Evolutionary conservation across 2,888 invertebrate genomes (phyloP).

Genomic region (Diaprepes abbreviatus): DNA sequence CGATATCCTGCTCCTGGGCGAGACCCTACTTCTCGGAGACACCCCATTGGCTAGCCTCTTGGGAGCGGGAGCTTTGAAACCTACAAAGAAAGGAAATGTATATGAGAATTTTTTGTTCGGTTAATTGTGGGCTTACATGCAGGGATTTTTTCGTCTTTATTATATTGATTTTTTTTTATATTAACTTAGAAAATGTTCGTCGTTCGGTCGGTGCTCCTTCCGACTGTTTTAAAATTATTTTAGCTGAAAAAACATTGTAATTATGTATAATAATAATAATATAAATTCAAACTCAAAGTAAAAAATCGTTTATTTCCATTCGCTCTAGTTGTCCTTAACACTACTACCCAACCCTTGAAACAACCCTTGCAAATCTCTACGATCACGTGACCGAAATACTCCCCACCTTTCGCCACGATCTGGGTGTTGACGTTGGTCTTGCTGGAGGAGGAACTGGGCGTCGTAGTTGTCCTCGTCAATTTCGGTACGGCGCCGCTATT

Average conservation of each 20-base stretch:
- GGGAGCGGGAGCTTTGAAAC: slow-evolving; percentile 52
- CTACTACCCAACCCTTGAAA: slow-evolving; percentile 43
- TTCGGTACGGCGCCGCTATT: neutral
- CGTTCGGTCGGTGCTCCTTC: too few relatives aligned
- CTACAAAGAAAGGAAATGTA: slow-evolving; percentile 44
- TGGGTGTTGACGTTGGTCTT: slow-evolving; percentile 47
- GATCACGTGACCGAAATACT: slow-evolving; percentile 57
- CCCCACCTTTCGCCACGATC: slow-evolving; percentile 63
- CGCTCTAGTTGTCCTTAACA: slow-evolving; percentile 41
- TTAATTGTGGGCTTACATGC: slow-evolving; percentile 15
- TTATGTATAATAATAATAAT: too few relatives aligned
- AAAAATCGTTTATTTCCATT: too few relatives aligned
- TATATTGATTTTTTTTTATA: neutral
- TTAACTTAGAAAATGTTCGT: too few relatives aligned
- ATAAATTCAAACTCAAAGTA: too few relatives aligned
- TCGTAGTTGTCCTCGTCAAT: neutral
- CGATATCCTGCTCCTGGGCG: neutral
- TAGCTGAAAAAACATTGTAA: too few relatives aligned
- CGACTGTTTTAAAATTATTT: too few relatives aligned
- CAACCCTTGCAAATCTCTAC: slow-evolving; percentile 57
- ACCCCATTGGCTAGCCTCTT: slow-evolving; percentile 40
- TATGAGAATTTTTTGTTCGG: slow-evolving; percentile 15
- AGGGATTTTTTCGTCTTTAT: neutral
- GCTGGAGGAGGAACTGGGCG: too few relatives aligned
- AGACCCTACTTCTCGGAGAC: neutral